phyloP scores from a whole-genome alignment of 64 coral and sea anemone genomes.

The Stylophora pistillata region DNA sequence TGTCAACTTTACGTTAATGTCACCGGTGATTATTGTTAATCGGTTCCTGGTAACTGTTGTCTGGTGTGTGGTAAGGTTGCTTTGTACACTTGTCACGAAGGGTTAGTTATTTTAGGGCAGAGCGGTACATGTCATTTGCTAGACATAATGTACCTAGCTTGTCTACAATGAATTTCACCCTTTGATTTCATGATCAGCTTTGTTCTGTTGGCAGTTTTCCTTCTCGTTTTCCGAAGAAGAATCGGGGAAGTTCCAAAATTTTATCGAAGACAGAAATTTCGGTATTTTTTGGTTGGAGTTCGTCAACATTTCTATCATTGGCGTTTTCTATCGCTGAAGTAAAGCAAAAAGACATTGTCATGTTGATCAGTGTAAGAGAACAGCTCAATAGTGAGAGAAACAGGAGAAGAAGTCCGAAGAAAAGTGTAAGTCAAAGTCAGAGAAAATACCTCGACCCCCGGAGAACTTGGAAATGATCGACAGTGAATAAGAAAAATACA shows the following conservation, averaged over 20 bases:
- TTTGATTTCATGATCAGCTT: neutral
- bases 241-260: slow-evolving; percentile 42
- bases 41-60: neutral
- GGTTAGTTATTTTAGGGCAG: neutral
- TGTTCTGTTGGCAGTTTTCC: neutral
- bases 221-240: slow-evolving; percentile 26
- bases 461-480: neutral
- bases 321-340: slow-evolving; percentile 18
- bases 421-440: neutral
- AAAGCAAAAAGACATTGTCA: slow-evolving; percentile 20
- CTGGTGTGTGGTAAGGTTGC: neutral
- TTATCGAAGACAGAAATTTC: slow-evolving; percentile 45
- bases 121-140: slow-evolving; percentile 10
- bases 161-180: neutral
- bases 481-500: neutral
- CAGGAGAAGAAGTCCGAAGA: neutral
- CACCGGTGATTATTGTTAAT: too few species aligned
- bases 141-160: neutral
- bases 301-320: slow-evolving; percentile 19
- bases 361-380: neutral
- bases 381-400: neutral
- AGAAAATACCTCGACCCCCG: slow-evolving; percentile 31
- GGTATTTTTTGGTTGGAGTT: slow-evolving; percentile 8
- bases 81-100: slow-evolving; percentile 28
- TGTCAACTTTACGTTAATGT: neutral